These are phyloP conservation scores for Sesamia inferens DNA, from an alignment of 2,888 invertebrate species.

Conservation along the genomic window DNA sequence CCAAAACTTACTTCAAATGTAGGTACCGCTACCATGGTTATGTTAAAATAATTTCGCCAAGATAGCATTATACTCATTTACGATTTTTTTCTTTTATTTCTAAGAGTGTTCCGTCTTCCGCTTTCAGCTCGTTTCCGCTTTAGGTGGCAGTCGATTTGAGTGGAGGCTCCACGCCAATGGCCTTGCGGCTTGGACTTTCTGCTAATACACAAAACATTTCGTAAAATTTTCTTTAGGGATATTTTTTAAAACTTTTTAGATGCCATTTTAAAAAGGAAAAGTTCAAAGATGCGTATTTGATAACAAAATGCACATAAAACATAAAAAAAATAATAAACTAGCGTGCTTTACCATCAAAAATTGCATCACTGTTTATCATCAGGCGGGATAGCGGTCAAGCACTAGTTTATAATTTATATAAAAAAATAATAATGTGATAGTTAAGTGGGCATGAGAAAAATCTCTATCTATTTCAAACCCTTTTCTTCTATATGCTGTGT, in stretches of 20 bases:
- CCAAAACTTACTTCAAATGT: background rate
- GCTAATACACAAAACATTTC: constrained; percentile 30
- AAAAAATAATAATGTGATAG: too few species aligned
- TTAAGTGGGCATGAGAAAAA: too few species aligned
- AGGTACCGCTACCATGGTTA: too few species aligned
- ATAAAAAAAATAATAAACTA: background rate
- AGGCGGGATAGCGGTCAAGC: too few species aligned
- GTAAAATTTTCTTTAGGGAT: constrained; percentile 16
- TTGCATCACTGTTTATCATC: too few species aligned
- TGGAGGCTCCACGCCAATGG: constrained; percentile 35
- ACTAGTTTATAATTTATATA: too few species aligned
- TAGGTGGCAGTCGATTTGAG: constrained; percentile 65
- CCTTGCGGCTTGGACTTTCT: constrained; percentile 50
- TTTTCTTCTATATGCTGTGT: too few species aligned
- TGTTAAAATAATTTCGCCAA: constrained; percentile 7
- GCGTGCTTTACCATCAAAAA: too few species aligned
- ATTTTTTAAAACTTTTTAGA: background rate
- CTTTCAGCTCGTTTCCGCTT: constrained; percentile 64
- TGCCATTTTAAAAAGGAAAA: background rate
- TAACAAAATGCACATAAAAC: background rate
- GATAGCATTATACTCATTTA: constrained; percentile 21
- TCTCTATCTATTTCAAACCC: too few species aligned
- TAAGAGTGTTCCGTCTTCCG: constrained; percentile 50
- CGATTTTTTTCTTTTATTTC: constrained; percentile 57
- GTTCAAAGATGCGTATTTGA: background rate